phyloP scores from a whole-genome alignment of 2,797 vertebrate genomes.

The Rhynchotus rufescens region DNA sequence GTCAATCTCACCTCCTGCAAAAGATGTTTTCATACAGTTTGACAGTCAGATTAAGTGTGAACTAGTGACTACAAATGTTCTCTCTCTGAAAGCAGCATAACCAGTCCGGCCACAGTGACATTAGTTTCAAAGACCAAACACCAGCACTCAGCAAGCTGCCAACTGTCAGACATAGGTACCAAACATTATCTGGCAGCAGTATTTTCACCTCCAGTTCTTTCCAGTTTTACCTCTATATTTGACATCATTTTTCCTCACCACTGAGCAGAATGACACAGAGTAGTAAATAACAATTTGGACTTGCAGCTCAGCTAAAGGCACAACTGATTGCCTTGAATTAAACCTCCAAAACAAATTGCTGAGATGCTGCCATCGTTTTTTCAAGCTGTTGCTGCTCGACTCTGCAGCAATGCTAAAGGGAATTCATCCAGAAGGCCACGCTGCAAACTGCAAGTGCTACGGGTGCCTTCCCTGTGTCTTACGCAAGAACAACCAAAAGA shows the following conservation, averaged over 20 bases:
- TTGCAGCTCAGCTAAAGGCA: neutral
- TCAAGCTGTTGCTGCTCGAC: neutral
- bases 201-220: neutral
- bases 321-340: neutral
- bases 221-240: neutral
- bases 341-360: neutral
- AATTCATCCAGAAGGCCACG: neutral
- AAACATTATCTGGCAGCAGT: neutral
- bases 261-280: neutral
- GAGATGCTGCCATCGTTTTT: neutral
- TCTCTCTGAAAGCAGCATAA: neutral
- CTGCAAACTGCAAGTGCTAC: rapidly evolving
- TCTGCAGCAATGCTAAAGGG: neutral
- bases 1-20: conserved; percentile 94
- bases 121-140: neutral
- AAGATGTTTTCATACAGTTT: conserved; percentile 49
- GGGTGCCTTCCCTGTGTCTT: neutral
- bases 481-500: neutral
- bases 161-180: neutral
- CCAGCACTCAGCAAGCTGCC: neutral
- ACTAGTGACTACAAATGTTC: neutral
- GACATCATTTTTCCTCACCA: neutral
- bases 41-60: neutral
- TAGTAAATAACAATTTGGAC: neutral
- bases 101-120: neutral